Base-by-base conservation (phyloP, 2,888 invertebrate species). In the Poecilobothrus nobilitatus region DNA sequence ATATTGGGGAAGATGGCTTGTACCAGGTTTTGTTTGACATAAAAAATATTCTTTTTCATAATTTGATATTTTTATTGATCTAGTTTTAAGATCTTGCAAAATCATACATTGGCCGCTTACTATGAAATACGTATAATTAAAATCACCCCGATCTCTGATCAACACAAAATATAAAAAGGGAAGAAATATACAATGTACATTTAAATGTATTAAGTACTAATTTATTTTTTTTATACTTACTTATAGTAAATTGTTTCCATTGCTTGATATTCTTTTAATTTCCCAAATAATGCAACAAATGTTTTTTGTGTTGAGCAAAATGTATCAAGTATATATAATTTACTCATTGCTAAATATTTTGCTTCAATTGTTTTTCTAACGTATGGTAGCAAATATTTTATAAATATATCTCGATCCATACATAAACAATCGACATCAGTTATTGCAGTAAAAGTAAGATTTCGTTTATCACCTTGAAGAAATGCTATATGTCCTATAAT, bases 101-200 rank as follows among this genome's bases (percentile, higher is more conserved):
- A 81, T 80, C 71, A 78, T 76, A 67, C 81, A 81, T 69, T 80
- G 76, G 1, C 81, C 81, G 71, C 79, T 81, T 10, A 81, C 71
- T 3, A 81, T 77, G 71, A 81, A 81, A 69, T 78, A 76, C 0
- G 79, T 80, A 70, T 75, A 77, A 68, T 77, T 77, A 2, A 78
- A 67, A 0, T 75, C 73, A 33, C 78, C 79, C 63, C 73, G 75
- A 62, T 81, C 80, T 65, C 53, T 53, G 7, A 37, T 27, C 27
- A 27, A 27, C 5, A 27, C 2, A 27, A 27, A 27, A 27, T 27
- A 4, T 27, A 5, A 27, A 27, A 27, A 27, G 5, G 27, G 5
- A 27, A 27, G 2, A 27, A 27, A 27, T 4, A n/a, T n/a, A n/a
- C n/a, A n/a, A n/a, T n/a, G n/a, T n/a, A n/a, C n/a, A n/a, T n/a